These are phyloP conservation scores for Ataeniobius toweri DNA, from an alignment of 2,797 vertebrate species.

Conservation along the genomic window DNA sequence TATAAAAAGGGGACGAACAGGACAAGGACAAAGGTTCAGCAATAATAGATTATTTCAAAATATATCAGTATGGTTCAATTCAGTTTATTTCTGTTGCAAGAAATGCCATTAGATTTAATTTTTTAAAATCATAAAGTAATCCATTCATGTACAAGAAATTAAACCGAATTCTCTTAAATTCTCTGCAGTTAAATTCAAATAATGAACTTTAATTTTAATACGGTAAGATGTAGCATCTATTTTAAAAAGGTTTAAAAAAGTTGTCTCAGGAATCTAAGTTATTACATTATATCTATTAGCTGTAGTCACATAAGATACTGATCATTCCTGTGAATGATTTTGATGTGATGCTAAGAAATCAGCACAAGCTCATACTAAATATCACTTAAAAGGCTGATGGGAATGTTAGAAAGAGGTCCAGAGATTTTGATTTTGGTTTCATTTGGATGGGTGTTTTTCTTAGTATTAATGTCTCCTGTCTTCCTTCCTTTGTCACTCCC, in stretches of 20 bases:
- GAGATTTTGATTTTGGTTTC: not conserved
- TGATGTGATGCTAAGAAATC: not conserved
- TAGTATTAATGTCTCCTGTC: too few relatives aligned
- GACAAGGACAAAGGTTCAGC: slow-evolving; percentile 41
- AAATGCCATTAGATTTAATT: not conserved
- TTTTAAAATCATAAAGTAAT: not conserved
- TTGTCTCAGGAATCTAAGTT: not conserved
- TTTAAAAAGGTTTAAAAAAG: not conserved
- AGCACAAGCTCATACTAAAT: not conserved
- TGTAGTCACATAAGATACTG: not conserved
- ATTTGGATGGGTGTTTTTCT: not conserved
- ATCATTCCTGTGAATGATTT: not conserved
- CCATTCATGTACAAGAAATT: not conserved
- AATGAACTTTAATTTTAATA: not conserved
- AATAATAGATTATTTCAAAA: slow-evolving; percentile 37
- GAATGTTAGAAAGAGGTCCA: not conserved
- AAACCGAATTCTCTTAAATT: not conserved
- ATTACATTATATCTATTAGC: not conserved
- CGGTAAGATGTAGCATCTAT: not conserved
- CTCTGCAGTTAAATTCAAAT: not conserved
- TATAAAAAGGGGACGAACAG: slow-evolving; percentile 38
- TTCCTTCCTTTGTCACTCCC: too few relatives aligned
- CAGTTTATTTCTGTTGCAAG: not conserved
- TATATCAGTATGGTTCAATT: not conserved
- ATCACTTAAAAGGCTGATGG: not conserved